Base-by-base conservation (phyloP, 1,140 invertebrate genomes). In the Grapholita molesta region DNA sequence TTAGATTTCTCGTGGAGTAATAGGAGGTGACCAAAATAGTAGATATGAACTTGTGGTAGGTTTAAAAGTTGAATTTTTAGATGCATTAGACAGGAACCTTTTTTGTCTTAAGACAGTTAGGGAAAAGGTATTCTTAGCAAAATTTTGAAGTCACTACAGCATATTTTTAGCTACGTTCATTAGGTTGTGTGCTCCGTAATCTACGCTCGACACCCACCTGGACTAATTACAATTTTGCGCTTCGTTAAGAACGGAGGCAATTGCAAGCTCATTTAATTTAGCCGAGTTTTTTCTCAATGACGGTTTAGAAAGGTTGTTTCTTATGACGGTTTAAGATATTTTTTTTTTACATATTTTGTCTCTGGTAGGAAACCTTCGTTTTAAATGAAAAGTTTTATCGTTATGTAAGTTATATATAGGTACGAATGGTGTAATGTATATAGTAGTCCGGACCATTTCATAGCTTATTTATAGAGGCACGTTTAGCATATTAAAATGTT, bases 161-260 rank as follows among this genome's bases (percentile, higher is more conserved):
- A 48, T 30, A 57, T 33, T 66, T n/a, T 67, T 70, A n/a, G 24
- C 15, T 25, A 32, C 42, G 64, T 71, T 74, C 70, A 74, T 75
- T 74, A 75, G 35, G 57, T 57, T 55, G 61, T 28, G 38, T 67
- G 61, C 61, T 23, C 64, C 68, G 52, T 73, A 74, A 72, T 76
- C 74, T 70, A 64, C 55, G 67, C 53, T n/a, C 32, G 38, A 48
- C 18, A 15, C 21, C 42, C 42, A 76, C 74, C 71, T 73, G 69
- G 55, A 70, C 53, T 73, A 72, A 72, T 72, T 72, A 72, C 32
- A 72, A 72, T 76, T 76, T 74, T 67, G 64, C 72, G 53, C 70
- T 72, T 61, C 61, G 66, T 76, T 76, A 65, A 24, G 64, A 25
- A 65, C 33, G 18, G 55, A 61, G 55, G 15, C 55, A 61, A 8